Evolutionary conservation across 2,113 vertebrate genomes (phyloP).

Genomic region (Callocephalon fimbriatum): DNA sequence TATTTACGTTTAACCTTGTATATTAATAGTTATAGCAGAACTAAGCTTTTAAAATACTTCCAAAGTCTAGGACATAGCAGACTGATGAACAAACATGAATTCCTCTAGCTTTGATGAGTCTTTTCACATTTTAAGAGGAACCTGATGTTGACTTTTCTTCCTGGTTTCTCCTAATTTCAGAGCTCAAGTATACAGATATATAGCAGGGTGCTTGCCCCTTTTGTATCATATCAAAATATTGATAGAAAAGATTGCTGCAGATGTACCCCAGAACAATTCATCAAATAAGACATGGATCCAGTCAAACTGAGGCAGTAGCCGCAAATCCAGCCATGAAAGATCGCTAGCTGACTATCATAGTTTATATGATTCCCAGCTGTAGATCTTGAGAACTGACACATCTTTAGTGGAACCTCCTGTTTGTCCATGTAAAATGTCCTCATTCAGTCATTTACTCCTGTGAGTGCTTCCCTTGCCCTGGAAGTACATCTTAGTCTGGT

Average conservation of each 20-base stretch:
- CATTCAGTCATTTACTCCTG: not conserved
- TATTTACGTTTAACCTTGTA: no score
- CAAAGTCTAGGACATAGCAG: no score
- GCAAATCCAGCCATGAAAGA: not conserved
- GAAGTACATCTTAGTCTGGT: not conserved
- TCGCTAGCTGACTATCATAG: fast-evolving
- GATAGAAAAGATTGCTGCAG: not conserved
- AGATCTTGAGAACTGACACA: not conserved
- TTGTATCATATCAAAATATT: not conserved
- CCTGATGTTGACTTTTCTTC: not conserved
- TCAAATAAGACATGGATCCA: not conserved
- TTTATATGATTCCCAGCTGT: not conserved
- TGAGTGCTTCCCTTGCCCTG: not conserved
- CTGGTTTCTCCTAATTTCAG: not conserved
- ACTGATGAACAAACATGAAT: not conserved
- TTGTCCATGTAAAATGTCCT: not conserved
- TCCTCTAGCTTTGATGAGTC: not conserved
- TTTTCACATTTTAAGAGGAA: not conserved
- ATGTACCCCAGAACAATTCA: not conserved
- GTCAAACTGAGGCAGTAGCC: not conserved
- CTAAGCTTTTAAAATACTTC: no score
- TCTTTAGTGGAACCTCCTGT: not conserved
- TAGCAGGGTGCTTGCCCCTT: not conserved
- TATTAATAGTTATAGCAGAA: no score
- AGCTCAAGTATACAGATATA: not conserved